Percentiles rank a stretch among this genome's conserved stretches.
Evolutionary conservation across 2,797 vertebrate species (phyloP).

Genomic region (Lacerta agilis): DNA sequence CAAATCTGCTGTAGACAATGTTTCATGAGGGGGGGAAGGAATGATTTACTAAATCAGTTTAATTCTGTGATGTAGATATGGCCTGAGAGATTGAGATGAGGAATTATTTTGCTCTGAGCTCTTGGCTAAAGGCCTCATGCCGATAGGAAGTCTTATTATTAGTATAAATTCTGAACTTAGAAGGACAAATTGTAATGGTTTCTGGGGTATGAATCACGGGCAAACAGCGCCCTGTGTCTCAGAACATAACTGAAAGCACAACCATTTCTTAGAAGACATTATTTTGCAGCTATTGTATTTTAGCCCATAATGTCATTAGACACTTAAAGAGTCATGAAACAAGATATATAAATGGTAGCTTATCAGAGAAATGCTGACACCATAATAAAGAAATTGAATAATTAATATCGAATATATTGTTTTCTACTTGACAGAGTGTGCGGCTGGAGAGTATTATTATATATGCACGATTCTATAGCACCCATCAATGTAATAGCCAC

Average conservation of each 20-base stretch:
- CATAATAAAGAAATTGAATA: slow-evolving; percentile 54
- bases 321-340: slow-evolving; percentile 28
- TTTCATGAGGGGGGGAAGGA: background rate
- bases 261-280: slow-evolving; percentile 4
- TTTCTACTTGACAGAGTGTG: slow-evolving; percentile 39
- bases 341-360: slow-evolving; percentile 32
- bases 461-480: slow-evolving; percentile 32
- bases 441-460: slow-evolving; percentile 32
- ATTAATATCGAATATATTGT: slow-evolving; percentile 47
- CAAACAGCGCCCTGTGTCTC: slow-evolving; percentile 26
- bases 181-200: slow-evolving; percentile 34
- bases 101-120: slow-evolving; percentile 56
- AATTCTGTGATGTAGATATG: slow-evolving; percentile 1
- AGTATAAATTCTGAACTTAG: slow-evolving; percentile 33
- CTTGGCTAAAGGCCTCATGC: slow-evolving; percentile 51
- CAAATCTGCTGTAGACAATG: background rate
- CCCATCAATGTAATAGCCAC: slow-evolving; percentile 23
- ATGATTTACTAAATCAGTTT: background rate
- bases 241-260: slow-evolving; percentile 36
- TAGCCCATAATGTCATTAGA: slow-evolving; percentile 4
- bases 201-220: slow-evolving; percentile 40
- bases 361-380: slow-evolving; percentile 40
- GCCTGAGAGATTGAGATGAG: slow-evolving; percentile 41
- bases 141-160: slow-evolving; percentile 54
- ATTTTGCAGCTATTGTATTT: slow-evolving; percentile 45